These are phyloP conservation scores for Cyclophora albipunctata DNA, from an alignment of 2,888 invertebrate genomes.

Conservation along the genomic window DNA sequence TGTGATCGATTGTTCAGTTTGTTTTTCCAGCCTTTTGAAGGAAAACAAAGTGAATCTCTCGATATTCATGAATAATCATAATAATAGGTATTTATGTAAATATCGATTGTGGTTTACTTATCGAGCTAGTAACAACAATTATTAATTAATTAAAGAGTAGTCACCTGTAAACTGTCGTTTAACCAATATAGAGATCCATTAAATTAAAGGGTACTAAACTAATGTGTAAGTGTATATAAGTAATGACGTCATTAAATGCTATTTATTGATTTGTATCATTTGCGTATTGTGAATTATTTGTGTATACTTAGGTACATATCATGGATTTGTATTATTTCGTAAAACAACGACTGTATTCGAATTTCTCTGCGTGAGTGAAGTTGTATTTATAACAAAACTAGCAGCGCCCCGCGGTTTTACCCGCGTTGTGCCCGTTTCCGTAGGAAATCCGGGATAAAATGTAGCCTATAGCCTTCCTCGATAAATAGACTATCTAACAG, in stretches of 20 bases:
- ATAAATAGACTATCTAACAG: too few relatives aligned
- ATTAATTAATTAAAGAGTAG: constrained; percentile 48
- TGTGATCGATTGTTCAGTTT: constrained; percentile 15
- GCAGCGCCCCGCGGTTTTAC: too few relatives aligned
- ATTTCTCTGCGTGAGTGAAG: constrained; percentile 22
- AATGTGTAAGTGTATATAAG: constrained; percentile 65
- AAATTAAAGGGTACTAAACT: constrained; percentile 72
- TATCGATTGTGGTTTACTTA: constrained; percentile 57
- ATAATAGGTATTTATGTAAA: constrained; percentile 66
- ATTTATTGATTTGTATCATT: constrained; percentile 69
- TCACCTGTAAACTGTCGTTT: constrained; percentile 60
- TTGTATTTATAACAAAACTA: constrained; percentile 5
- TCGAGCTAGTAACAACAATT: constrained; percentile 46
- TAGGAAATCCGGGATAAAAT: too few relatives aligned
- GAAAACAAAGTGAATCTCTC: constrained; percentile 19
- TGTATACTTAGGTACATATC: constrained; percentile 74
- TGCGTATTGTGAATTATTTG: constrained; percentile 64
- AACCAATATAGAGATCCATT: constrained; percentile 63
- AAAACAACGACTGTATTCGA: constrained; percentile 36
- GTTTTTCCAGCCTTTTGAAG: constrained; percentile 12
- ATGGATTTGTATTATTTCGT: constrained; percentile 61
- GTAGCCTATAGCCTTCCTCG: too few relatives aligned
- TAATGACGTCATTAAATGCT: constrained; percentile 59
- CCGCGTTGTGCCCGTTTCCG: too few relatives aligned
- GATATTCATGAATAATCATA: constrained; percentile 31